Base-by-base conservation (phyloP, 2,888 invertebrate species). In the Serrognathus titanus region DNA sequence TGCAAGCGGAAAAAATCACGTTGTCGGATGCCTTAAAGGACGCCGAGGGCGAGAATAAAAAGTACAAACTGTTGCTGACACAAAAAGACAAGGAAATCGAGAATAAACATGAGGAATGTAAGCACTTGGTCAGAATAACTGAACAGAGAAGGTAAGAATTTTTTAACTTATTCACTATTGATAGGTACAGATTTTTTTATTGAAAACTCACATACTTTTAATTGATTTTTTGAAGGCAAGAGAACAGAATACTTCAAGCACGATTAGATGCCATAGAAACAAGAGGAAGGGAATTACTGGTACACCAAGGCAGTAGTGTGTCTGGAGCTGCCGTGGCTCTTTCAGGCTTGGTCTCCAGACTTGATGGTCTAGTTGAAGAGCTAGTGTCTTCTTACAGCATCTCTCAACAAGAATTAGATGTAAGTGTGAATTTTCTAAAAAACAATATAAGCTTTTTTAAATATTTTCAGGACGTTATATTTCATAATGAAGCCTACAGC, bases 1-100 rank as follows among this genome's bases (percentile, higher is more conserved):
- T 94, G 61, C 90, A 92, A 67, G 89, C 90, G 8, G 94, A 94
- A 78, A 93, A 93, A 68, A 83, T 85, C 4, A 87, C 91, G 7
- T 81, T 94, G 65, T 83, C 85, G 16, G 92, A 93, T 70, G 88
- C 92, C 1, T 79, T 94, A 43, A 85, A 86, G 40, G 94, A 94
- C 64, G 81, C 88, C 1, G 94, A 94, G 76, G 73, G 76, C 1
- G 88, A 89, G 73, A 81, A 85, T 7, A 68, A 70, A 50, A 69
- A 69, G 52, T 64, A 62, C 37, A 69, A 70, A 46, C 51, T 62
- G 16, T 10, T 67, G 35, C 53, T 85, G 35, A 69, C 70, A 43
- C 78, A 80, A 63, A 81, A 81, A 47, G 82, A 84, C 58, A 77
- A 78, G 39, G 85, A 86, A 67, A 69, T 87, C 24, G 80, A 82